phyloP scores from a whole-genome alignment of 2,113 vertebrate genomes.

The Prinia subflava region DNA sequence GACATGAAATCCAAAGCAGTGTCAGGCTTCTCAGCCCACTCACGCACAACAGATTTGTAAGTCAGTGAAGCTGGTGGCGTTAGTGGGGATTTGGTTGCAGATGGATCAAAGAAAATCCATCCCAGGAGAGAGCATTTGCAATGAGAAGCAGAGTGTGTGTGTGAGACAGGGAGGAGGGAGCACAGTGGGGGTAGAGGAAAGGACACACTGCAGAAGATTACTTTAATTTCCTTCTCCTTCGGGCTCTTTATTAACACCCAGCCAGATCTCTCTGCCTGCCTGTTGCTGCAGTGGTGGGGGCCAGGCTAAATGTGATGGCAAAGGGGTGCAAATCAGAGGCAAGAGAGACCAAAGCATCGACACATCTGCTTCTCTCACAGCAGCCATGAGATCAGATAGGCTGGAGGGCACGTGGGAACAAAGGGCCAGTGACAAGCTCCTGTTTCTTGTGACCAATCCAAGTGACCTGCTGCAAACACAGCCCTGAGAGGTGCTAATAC shows the following conservation, averaged over 20 bases:
- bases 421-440: background rate
- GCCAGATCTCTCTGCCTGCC: background rate
- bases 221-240: constrained; percentile 43
- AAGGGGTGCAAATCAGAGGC: background rate
- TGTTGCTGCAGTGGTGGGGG: background rate
- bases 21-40: background rate
- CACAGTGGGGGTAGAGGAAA: background rate
- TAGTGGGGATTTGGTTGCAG: constrained; percentile 32
- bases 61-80: background rate
- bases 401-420: background rate
- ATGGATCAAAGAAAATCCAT: constrained; percentile 40
- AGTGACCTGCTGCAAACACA: background rate
- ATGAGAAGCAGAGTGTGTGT: background rate
- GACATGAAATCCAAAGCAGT: background rate
- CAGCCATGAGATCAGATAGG: background rate
- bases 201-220: background rate
- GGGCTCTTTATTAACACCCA: constrained; percentile 47
- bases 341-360: background rate
- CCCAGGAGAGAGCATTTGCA: background rate
- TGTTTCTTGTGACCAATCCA: background rate
- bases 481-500: background rate
- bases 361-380: background rate
- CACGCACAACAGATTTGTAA: background rate
- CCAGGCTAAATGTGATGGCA: background rate
- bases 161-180: constrained; percentile 28